Conservation (phyloP, 2,797 vertebrate genomes). For the Zalophus californianus region DNA sequence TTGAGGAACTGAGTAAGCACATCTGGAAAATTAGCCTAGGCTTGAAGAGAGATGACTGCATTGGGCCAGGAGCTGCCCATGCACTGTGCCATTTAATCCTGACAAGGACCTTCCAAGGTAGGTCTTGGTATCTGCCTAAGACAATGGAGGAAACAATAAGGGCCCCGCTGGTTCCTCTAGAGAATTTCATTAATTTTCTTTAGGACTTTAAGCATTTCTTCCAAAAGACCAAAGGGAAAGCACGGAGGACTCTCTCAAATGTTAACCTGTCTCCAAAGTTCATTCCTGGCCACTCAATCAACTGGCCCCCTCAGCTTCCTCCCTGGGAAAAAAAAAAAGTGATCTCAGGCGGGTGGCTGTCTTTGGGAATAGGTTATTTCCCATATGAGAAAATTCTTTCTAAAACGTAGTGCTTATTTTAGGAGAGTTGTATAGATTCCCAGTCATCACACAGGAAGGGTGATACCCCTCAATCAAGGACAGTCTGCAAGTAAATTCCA, state of each 20-base stretch:
- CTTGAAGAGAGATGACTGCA: neutral
- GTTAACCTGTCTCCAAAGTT: slow-evolving; percentile 15
- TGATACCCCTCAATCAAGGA: slow-evolving; percentile 35
- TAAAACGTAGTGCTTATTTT: slow-evolving; percentile 37
- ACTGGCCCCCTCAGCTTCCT: neutral
- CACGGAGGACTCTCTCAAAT: neutral
- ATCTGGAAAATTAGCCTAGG: neutral
- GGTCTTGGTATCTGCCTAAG: neutral
- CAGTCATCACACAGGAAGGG: slow-evolving; percentile 17
- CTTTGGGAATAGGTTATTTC: slow-evolving; percentile 51
- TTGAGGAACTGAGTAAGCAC: neutral
- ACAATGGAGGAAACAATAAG: neutral
- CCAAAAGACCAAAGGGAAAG: neutral
- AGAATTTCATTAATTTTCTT: neutral
- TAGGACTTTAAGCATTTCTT: slow-evolving; percentile 28
- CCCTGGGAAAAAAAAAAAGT: neutral
- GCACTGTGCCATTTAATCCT: neutral
- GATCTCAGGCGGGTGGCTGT: neutral
- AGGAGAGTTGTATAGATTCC: slow-evolving; percentile 28
- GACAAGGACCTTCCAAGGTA: neutral
- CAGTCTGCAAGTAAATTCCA: slow-evolving; percentile 50
- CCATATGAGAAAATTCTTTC: slow-evolving; percentile 33
- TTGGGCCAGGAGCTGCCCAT: neutral
- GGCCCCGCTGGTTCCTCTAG: neutral
- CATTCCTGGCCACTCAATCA: neutral